Evolutionary conservation across 1,140 invertebrate genomes (phyloP), one percentile per base, ranked within the genome.

Genomic region (Latrodectus geometricus): DNA sequence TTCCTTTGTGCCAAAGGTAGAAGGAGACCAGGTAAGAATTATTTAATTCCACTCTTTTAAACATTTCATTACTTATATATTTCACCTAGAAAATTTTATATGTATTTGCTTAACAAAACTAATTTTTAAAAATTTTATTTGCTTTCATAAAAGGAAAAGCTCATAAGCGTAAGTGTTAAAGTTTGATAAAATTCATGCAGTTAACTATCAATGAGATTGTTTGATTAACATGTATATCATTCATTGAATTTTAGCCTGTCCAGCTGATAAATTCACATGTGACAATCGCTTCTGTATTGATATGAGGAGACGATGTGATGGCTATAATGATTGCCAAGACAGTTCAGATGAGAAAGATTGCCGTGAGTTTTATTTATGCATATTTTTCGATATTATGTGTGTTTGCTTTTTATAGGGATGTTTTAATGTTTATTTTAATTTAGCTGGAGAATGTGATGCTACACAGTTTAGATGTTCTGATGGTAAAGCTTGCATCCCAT

Each of bases 381-480:
- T 77, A 49, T 69, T 11, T 74, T 20, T 35, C n/a, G n/a, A 73
- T 4, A 8, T 54, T 83, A n/a, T n/a, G 14, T 8, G 35, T 65
- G 4, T 72, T 21, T 72, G 20, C 49, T 52, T 54, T 17, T 23
- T 77, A 21, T 77, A 14, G 48, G 21, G 20, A 15, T 11, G 8
- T 20, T 21, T 15, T 56, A 76, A 21, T 48, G 48, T 48, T 8
- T 15, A 35, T 65, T 50, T 78, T 68, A 49, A 72, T 56, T 15
- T 66, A 87, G 69, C 70, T 75, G 88, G 78, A 15, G 61, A 86
- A 69, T 89, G 89, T 80, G 56, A 77, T 61, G 90, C 90, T 52
- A 91, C 90, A 87, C 91, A 93, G 89, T 93, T 93, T 90, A 91
- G 90, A 90, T 93, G 93, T 89, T 88, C 88, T 77, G 92, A 92